Evolutionary conservation across 1,140 invertebrate species (phyloP).

Genomic region (Acyrthosiphon pisum): DNA sequence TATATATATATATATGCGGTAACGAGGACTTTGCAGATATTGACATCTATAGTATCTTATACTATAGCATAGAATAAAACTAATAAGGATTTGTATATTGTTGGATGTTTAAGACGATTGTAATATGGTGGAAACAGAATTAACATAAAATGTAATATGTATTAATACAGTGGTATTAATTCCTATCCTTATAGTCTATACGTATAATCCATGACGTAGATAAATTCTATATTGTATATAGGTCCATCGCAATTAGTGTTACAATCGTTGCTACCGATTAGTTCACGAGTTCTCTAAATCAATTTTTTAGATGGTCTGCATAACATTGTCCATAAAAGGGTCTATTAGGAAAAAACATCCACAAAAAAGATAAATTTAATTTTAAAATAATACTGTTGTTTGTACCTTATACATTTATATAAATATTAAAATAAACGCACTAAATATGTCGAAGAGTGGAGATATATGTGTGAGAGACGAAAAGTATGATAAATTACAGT

Average conservation of each 20-base stretch:
- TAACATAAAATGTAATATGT: not conserved
- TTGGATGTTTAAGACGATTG: not conserved
- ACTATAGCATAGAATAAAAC: not conserved
- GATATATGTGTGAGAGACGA: too few relatives aligned
- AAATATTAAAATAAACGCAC: too few relatives aligned
- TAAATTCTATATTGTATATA: not conserved
- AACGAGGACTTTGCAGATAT: too few relatives aligned
- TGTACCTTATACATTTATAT: too few relatives aligned
- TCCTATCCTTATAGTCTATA: not conserved
- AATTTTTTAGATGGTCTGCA: too few relatives aligned
- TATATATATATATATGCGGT: too few relatives aligned
- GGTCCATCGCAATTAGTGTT: not conserved
- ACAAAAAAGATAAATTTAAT: too few relatives aligned
- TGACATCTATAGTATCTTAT: not conserved
- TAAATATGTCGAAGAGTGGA: too few relatives aligned
- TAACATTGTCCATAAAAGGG: too few relatives aligned
- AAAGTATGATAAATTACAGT: too few relatives aligned
- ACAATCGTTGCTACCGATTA: not conserved
- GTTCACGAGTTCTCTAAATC: not conserved
- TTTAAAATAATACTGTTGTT: too few relatives aligned
- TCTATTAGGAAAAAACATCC: too few relatives aligned
- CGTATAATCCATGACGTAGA: not conserved
- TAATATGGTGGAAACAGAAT: not conserved
- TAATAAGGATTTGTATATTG: not conserved
- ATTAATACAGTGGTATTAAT: not conserved